Conservation (phyloP, 1,140 invertebrate species). For the Antheraea pernyi region DNA sequence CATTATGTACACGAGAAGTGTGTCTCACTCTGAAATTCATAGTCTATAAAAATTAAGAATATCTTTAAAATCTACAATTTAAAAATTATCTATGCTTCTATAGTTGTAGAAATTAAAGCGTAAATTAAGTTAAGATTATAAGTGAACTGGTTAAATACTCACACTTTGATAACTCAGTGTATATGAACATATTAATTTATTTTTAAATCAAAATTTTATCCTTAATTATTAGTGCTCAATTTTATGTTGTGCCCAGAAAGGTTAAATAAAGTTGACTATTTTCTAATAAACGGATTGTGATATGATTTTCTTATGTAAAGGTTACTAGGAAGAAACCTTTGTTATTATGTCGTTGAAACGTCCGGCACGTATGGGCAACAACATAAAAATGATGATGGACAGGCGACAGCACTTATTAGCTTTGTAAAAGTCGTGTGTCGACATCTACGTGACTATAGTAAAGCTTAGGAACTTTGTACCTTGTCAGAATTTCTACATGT, state of each 20-base stretch:
- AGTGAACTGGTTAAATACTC: too few species aligned
- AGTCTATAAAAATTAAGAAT: too few species aligned
- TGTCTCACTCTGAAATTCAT: too few species aligned
- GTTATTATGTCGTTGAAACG: neutral
- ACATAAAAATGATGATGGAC: slow-evolving; percentile 4
- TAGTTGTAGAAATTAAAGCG: too few species aligned
- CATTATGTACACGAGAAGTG: too few species aligned
- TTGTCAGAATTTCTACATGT: neutral
- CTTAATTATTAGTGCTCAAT: neutral
- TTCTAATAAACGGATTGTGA: neutral
- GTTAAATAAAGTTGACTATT: neutral
- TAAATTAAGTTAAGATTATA: too few species aligned
- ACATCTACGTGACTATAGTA: neutral
- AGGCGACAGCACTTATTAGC: neutral
- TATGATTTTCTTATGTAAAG: neutral
- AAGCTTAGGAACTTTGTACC: neutral
- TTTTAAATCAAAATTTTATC: too few species aligned
- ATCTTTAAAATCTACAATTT: too few species aligned
- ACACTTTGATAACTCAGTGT: too few species aligned
- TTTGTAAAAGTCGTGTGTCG: neutral
- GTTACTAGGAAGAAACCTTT: neutral
- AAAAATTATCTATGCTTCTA: too few species aligned
- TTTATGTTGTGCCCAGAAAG: neutral
- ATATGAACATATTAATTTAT: too few species aligned
- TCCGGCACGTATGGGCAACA: neutral